Base-by-base conservation (phyloP, 2,888 invertebrate species). In the Pandemis cinnamomeana region DNA sequence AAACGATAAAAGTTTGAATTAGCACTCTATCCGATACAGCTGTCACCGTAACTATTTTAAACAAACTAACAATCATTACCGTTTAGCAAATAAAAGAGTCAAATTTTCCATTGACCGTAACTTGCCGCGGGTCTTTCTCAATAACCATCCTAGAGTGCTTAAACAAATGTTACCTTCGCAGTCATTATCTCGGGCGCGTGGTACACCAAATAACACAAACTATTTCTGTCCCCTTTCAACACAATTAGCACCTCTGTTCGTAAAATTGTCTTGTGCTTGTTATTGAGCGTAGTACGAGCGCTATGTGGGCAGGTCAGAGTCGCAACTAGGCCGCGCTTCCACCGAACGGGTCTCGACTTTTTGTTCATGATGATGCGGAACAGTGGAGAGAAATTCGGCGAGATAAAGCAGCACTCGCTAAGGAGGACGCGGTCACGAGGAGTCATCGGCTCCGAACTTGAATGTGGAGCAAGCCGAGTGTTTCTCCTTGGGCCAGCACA, bases 371-470 rank as follows among this genome's bases (percentile, higher is more conserved):
- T 91, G 91, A 89, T 92, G 91, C 91, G 91, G 89, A 91, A 91
- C 92, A 90, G 90, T 90, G 88, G 90, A 92, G 90, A 92, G 92
- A 93, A 93, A 93, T 94, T 93, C 85, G 91, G 91, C 87, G 86
- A 91, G 92, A 91, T 90, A 89, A 91, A 89, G 89, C 90, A 89
- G 89, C 87, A 87, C 87, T 90, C 86, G 86, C 80, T 89, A 92
- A 92, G 89, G 91, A 88, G 93, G 92, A 88, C 93, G 90, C 91
- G 92, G 92, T 92, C 93, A 92, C 89, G 87, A 91, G 87, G 88
- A 92, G 92, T 92, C 92, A 92, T 91, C 92, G 92, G 89, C 90
- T 92, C 86, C 88, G 82, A 91, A 91, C 88, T 87, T 81, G 84
- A 90, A 93, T 92, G 91, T 92, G 86, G 93, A 92, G 89, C 92